Evolutionary conservation across 2,113 vertebrate genomes (phyloP).

Genomic region (Mungos mungo): DNA sequence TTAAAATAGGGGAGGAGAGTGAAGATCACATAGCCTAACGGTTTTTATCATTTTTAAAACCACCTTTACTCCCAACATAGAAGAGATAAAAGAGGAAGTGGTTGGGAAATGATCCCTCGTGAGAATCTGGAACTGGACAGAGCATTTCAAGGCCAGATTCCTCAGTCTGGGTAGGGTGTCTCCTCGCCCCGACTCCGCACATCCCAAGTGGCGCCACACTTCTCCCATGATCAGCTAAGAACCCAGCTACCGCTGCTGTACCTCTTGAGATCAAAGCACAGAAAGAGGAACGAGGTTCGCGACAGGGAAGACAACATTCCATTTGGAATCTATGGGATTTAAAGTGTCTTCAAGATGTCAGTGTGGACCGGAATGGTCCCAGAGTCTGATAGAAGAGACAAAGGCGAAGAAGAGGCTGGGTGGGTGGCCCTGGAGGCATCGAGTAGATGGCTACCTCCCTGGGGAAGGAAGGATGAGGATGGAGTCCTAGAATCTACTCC

Average conservation of each 20-base stretch:
- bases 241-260: accelerated
- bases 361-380: accelerated
- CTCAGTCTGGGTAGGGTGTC: not conserved
- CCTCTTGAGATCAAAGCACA: not conserved
- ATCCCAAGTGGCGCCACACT: accelerated
- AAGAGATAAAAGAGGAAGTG: not conserved
- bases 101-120: accelerated
- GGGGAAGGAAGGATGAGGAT: accelerated
- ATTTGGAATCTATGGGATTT: not conserved
- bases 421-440: not conserved
- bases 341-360: not conserved
- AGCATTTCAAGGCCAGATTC: not conserved
- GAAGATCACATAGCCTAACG: not conserved
- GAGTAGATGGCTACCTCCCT: accelerated
- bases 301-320: not conserved
- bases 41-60: not conserved
- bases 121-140: too few relatives aligned
- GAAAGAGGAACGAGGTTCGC: too few relatives aligned
- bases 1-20: not conserved
- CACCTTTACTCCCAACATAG: not conserved
- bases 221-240: not conserved
- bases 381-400: accelerated
- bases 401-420: too few relatives aligned
- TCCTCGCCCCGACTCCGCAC: accelerated
- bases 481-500: too few relatives aligned